Evolutionary conservation across 2,113 vertebrate species (phyloP).

Genomic region (Heterotilapia buettikoferi): DNA sequence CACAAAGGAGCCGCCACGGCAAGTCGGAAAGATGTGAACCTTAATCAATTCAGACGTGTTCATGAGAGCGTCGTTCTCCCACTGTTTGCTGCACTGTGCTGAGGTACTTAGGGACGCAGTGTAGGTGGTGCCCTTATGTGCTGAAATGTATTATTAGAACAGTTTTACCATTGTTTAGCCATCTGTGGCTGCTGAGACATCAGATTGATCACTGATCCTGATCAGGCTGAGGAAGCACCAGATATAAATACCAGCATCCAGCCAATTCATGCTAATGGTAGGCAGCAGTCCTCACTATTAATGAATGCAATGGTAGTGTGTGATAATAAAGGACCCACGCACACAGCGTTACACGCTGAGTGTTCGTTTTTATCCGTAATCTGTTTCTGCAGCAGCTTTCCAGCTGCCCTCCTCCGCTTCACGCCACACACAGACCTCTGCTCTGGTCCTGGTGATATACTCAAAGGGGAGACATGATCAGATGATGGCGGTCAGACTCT

Average conservation of each 20-base stretch:
- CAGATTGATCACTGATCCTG: neutral
- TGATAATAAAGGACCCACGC: accelerated
- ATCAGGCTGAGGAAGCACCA: accelerated
- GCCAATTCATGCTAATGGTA: neutral
- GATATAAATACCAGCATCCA: neutral
- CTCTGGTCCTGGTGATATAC: neutral
- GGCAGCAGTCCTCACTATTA: neutral
- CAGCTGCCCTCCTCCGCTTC: neutral
- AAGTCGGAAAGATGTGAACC: neutral
- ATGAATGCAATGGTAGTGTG: neutral
- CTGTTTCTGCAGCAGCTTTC: neutral
- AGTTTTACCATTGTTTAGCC: neutral
- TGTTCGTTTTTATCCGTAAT: accelerated
- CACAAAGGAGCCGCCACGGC: neutral
- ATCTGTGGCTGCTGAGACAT: neutral
- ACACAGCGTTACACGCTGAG: neutral
- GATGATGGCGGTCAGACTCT: neutral
- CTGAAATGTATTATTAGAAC: neutral
- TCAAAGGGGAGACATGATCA: neutral
- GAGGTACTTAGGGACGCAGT: neutral
- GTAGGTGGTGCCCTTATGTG: neutral
- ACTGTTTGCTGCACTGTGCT: neutral
- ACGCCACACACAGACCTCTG: accelerated
- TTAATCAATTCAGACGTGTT: neutral
- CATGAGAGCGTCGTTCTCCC: neutral